A percentile compares a stretch with the other conserved stretches of the same genome.
These are phyloP conservation scores for Catharus bicknelli DNA, from an alignment of 2,113 vertebrate species.

Conservation along the genomic window DNA sequence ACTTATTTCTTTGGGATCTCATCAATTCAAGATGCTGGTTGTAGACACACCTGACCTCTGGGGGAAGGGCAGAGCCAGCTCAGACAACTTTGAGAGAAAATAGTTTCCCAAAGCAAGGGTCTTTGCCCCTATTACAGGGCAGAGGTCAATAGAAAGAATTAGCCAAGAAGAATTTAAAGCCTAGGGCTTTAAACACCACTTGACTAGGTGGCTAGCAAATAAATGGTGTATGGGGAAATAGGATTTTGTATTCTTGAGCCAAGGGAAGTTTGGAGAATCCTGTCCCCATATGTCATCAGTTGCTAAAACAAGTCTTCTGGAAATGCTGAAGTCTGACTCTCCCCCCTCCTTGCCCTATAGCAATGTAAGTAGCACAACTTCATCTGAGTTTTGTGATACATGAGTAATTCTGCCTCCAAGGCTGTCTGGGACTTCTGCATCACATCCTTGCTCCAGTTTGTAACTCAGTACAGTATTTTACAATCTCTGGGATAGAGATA, in stretches of 20 bases:
- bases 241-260: background rate
- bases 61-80: background rate
- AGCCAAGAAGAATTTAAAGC: background rate
- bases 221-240: background rate
- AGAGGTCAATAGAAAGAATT: background rate
- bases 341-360: background rate
- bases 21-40: background rate
- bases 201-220: background rate
- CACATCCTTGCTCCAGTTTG: slow-evolving; percentile 32
- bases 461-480: background rate
- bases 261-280: background rate
- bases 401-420: slow-evolving; percentile 41
- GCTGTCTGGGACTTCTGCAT: slow-evolving; percentile 13
- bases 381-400: slow-evolving; percentile 25
- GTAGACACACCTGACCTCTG: background rate
- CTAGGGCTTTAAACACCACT: background rate
- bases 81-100: background rate
- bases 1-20: background rate
- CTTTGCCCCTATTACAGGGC: background rate
- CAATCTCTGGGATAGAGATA: background rate
- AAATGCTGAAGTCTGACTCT: background rate
- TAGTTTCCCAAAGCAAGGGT: background rate
- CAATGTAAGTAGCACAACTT: background rate
- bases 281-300: background rate
- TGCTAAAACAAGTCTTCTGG: slow-evolving; percentile 15